Percentiles rank a stretch among this genome's conserved stretches.
phyloP scores from a whole-genome alignment of 2,797 vertebrate species.

The Xenentodon cancila region DNA sequence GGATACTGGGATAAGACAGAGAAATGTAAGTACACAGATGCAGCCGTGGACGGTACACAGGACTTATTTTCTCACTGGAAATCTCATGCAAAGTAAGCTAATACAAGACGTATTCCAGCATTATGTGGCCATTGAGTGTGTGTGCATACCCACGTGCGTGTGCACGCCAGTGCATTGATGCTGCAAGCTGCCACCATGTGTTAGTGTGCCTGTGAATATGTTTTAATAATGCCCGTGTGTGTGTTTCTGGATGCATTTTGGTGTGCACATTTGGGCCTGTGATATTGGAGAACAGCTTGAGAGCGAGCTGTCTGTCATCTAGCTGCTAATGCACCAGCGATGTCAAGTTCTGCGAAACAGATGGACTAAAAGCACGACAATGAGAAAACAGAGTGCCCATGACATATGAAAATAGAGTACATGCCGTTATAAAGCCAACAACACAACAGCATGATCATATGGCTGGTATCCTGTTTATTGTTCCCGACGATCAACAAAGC shows the following conservation, averaged over 20 bases:
- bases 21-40: conserved; percentile 50
- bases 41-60: conserved; percentile 23
- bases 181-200: conserved; percentile 21
- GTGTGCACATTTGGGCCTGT: conserved; percentile 57
- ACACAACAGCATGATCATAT: conserved; percentile 28
- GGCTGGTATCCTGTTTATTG: neutral
- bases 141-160: conserved; percentile 3
- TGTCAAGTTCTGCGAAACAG: conserved; percentile 72
- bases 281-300: conserved; percentile 59
- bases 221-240: conserved; percentile 34
- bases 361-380: conserved; percentile 69
- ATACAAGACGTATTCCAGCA: conserved; percentile 36
- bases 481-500: neutral
- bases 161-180: conserved; percentile 7
- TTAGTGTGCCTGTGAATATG: conserved; percentile 23
- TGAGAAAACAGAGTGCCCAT: conserved; percentile 52
- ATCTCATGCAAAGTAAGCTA: conserved; percentile 37
- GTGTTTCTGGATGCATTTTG: conserved; percentile 30
- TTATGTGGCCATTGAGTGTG: conserved; percentile 19
- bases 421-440: conserved; percentile 49
- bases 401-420: conserved; percentile 58
- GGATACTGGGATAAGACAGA: conserved; percentile 38
- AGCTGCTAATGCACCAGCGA: conserved; percentile 48
- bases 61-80: conserved; percentile 41
- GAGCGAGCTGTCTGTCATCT: conserved; percentile 66